A percentile compares a stretch with the other conserved stretches of the same genome.
These are phyloP conservation scores for Belonocnema kinseyi DNA, from an alignment of 1,140 invertebrate species.

Conservation along the genomic window DNA sequence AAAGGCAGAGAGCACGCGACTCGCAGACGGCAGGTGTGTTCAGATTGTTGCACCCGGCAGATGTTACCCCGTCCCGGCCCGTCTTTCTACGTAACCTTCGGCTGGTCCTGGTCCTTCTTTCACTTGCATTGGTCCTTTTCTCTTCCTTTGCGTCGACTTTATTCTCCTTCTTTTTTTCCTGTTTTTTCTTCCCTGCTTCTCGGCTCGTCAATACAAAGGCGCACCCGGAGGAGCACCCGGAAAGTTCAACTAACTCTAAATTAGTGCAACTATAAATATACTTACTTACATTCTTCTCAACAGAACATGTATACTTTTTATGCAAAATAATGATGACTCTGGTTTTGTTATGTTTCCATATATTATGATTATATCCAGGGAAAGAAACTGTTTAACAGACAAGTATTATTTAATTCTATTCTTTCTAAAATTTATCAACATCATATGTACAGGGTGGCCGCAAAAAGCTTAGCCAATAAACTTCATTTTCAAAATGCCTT, in stretches of 20 bases:
- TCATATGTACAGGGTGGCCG: too few relatives aligned
- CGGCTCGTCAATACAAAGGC: not conserved
- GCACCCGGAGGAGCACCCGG: constrained; percentile 16
- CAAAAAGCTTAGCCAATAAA: too few relatives aligned
- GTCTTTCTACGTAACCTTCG: constrained; percentile 47
- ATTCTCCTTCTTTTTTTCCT: constrained; percentile 31
- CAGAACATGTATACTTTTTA: too few relatives aligned
- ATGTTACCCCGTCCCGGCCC: constrained; percentile 56
- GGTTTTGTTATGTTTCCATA: too few relatives aligned
- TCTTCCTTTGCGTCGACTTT: constrained; percentile 41
- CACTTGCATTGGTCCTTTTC: constrained; percentile 25
- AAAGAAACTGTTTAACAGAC: too few relatives aligned
- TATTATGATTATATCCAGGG: too few relatives aligned
- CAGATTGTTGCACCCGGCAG: constrained; percentile 70
- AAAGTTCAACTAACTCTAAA: constrained; percentile 27
- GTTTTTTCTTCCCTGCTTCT: constrained; percentile 12
- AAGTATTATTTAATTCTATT: too few relatives aligned
- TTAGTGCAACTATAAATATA: constrained; percentile 2
- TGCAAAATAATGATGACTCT: too few relatives aligned
- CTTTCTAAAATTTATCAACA: too few relatives aligned
- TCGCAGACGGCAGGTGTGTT: constrained; percentile 70
- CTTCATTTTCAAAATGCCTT: too few relatives aligned
- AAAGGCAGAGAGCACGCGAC: constrained; percentile 63
- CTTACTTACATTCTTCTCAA: constrained; percentile 1
- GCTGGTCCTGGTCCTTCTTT: constrained; percentile 37